These are phyloP conservation scores for Cirrhinus mrigala DNA, from an alignment of 2,797 vertebrate species.

Conservation along the genomic window DNA sequence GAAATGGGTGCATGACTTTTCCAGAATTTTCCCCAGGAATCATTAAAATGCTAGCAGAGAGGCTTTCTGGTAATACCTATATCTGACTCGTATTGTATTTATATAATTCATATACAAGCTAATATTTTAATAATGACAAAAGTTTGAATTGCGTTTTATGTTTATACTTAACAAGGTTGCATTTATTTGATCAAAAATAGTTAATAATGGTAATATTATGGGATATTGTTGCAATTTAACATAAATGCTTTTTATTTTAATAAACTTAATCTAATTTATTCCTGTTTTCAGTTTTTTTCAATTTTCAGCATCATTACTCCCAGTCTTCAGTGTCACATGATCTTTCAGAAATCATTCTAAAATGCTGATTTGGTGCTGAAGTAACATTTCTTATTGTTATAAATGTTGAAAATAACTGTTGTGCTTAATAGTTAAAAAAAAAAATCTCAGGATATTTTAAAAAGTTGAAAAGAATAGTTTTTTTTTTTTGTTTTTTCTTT, in stretches of 20 bases:
- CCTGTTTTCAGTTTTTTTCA: too few relatives aligned
- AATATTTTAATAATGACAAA: not conserved
- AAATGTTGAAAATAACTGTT: too few relatives aligned
- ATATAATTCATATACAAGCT: not conserved
- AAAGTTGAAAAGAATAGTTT: too few relatives aligned
- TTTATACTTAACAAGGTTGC: not conserved
- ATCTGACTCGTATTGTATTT: not conserved
- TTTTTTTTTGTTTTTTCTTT: too few relatives aligned
- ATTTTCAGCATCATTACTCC: not conserved
- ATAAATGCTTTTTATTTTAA: not conserved
- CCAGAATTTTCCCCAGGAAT: not conserved
- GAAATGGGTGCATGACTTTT: constrained; percentile 5
- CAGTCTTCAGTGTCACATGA: not conserved
- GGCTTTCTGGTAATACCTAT: not conserved
- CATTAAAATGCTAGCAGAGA: not conserved
- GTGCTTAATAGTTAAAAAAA: too few relatives aligned
- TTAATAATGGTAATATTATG: not conserved
- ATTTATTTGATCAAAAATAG: not conserved
- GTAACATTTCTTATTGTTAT: not conserved
- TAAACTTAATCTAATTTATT: not conserved
- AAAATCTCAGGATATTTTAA: too few relatives aligned
- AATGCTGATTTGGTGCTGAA: not conserved
- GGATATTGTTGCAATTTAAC: not conserved
- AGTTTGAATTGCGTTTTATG: not conserved
- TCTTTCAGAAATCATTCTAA: not conserved